Conservation (phyloP, 2,888 invertebrate genomes). For the Herminia tarsipennalis region DNA sequence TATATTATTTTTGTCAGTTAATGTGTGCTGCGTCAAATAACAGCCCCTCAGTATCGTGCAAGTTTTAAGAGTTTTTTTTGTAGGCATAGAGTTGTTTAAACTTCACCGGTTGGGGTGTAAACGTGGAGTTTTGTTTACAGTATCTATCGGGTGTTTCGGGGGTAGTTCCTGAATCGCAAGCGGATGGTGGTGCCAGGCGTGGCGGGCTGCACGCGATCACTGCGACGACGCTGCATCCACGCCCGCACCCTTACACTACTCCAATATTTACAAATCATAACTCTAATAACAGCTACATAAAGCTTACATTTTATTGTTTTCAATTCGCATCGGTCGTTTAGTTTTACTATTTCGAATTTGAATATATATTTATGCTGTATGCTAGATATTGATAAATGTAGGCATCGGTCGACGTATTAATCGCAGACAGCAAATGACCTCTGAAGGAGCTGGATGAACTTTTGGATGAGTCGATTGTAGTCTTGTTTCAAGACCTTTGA, state of each 20-base stretch:
- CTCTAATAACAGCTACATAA: conserved; percentile 56
- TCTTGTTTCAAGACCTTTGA: neutral
- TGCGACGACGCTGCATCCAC: conserved; percentile 66
- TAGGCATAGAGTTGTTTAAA: conserved; percentile 45
- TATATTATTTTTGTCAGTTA: conserved; percentile 35
- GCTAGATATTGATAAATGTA: conserved; percentile 18
- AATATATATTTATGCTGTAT: conserved; percentile 43
- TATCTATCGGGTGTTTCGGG: conserved; percentile 60
- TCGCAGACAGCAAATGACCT: conserved; percentile 22
- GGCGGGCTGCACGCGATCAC: conserved; percentile 73
- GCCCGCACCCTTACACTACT: conserved; percentile 40
- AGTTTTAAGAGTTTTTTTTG: conserved; percentile 53
- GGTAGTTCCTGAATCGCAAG: conserved; percentile 72
- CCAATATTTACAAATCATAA: conserved; percentile 58
- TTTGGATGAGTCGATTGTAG: conserved; percentile 2
- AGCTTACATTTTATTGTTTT: conserved; percentile 56
- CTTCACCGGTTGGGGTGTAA: conserved; percentile 31
- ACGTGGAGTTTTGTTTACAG: conserved; percentile 70
- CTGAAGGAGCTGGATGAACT: conserved; percentile 11
- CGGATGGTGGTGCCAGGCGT: conserved; percentile 84
- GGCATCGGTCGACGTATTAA: conserved; percentile 27
- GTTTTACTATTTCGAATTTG: conserved; percentile 54
- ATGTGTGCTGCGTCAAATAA: conserved; percentile 50
- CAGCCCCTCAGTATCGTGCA: conserved; percentile 45
- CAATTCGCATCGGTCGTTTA: conserved; percentile 47